Base-by-base conservation (phyloP, 2,888 invertebrate species). In the Apodemia duryi region DNA sequence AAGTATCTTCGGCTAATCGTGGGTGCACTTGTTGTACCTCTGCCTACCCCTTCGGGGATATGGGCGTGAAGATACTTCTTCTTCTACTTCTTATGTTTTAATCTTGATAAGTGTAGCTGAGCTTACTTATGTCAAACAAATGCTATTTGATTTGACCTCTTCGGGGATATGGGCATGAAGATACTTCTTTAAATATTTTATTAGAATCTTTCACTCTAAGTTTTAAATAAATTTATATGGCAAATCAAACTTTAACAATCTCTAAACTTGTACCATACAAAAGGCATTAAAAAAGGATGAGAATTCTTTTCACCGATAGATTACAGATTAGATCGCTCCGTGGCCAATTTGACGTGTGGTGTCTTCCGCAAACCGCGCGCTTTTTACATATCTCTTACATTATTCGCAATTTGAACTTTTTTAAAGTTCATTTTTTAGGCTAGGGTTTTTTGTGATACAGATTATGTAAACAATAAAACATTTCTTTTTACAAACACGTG, bases 281-380 rank as follows among this genome's bases (percentile, higher is more conserved):
- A 74, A 72, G 69, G 74, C 75, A 83, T 85, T 83, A 86, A 88
- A 88, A 88, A 89, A 88, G 80, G 77, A 82, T 77, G 78, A 78
- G 81, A 83, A 81, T 85, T 81, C 80, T 84, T 84, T 86, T 82
- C 81, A 82, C 81, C 83, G 88, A 91, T 90, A 90, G 88, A 84
- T 90, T 88, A 86, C 90, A 88, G 90, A 91, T 91, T 90, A 90
- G 85, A 83, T 79, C 78, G 80, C 76, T 80, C 78, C 79, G 84
- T 82, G 81, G 84, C 82, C 85, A 83, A 86, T 86, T 85, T 84
- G 85, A 84, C 81, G 85, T 79, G 83, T 75, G 81, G 78, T 78
- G 78, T 86, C 84, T 87, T 86, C 87, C 85, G 86, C 84, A 86
- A 84, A 82, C 83, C 73, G 76, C 71, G 65, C 68, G 66, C 71